Base-by-base conservation (phyloP, 53 echinoderm and acorn worm species). In the Pentamera pediparva region DNA sequence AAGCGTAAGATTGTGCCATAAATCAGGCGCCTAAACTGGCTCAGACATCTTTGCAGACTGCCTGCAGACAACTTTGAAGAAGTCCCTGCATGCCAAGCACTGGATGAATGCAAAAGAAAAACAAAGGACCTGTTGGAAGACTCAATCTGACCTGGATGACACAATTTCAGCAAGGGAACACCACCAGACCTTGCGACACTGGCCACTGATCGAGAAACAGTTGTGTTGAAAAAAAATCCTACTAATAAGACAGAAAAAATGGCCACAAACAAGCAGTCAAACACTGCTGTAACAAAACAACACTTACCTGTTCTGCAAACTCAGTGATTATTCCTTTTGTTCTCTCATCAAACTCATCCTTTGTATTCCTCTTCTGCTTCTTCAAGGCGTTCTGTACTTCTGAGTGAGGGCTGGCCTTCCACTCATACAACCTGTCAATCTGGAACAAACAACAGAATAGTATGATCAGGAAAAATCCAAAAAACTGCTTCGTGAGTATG, bases 401-500 rank as follows among this genome's bases (percentile, higher is more conserved):
- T 22, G 96, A 82, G 26, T 96, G 88, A 6, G 96, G 91, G 75
- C 90, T 88, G 6, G 78, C 41, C 54, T 96, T 96, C 96, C 96
- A 96, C 58, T 91, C 96, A 76, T 82, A 96, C 65, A 96, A 79
- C 57, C 91, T 85, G 78, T 96, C 96, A 83, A 96, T 96, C 96
- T 96, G 36, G 10, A 32, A 2, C n/a, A 33, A 10, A 77, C 33
- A 75, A 56, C 24, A 51, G 37, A 6, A 32, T 15, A 11, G n/a
- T 0, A 15, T 45, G n/a, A 45, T 45, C 47, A 15, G 47, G 47
- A 15, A 12, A 15, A 45, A 0, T 0, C 12, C 47, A 45, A n/a
- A n/a, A n/a, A n/a, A n/a, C n/a, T n/a, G n/a, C n/a, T n/a, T n/a
- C n/a, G n/a, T n/a, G n/a, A n/a, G n/a, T n/a, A n/a, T n/a, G n/a